These are phyloP conservation scores for Apamea epomidion DNA, from an alignment of 2,888 invertebrate genomes.

Conservation along the genomic window DNA sequence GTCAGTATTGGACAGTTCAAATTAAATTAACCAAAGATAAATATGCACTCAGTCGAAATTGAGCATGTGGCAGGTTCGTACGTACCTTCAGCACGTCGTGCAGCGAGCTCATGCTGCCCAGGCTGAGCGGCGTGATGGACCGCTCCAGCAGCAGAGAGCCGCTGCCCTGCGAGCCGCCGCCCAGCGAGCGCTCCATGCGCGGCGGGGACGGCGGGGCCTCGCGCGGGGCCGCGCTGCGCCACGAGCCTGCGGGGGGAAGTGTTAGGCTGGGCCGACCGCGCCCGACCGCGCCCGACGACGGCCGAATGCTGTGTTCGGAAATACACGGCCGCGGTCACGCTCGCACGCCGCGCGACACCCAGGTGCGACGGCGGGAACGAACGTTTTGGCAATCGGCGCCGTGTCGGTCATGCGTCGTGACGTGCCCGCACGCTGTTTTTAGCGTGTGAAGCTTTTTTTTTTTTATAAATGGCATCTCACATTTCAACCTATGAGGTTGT, in stretches of 20 bases:
- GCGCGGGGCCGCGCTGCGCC: slow-evolving; percentile 77
- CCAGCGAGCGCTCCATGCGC: slow-evolving; percentile 87
- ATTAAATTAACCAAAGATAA: not conserved
- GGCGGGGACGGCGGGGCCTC: slow-evolving; percentile 82
- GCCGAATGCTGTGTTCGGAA: not conserved
- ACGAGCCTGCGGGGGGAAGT: slow-evolving; percentile 75
- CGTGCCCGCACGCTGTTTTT: not conserved
- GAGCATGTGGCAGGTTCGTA: not conserved
- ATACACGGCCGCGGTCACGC: not conserved
- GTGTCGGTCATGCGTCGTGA: not conserved
- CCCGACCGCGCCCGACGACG: not conserved
- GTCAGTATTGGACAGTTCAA: slow-evolving; percentile 1
- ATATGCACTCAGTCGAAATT: not conserved
- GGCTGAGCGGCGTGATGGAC: slow-evolving; percentile 92
- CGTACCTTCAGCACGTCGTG: slow-evolving; percentile 93
- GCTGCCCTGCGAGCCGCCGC: slow-evolving; percentile 94
- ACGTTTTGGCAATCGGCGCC: not conserved
- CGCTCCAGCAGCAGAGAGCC: slow-evolving; percentile 92
- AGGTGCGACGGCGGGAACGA: too few species aligned
- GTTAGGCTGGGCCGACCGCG: too few species aligned
- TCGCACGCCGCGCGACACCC: too few species aligned
- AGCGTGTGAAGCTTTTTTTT: not conserved
- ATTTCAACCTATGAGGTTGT: too few species aligned
- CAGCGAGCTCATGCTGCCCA: slow-evolving; percentile 94
- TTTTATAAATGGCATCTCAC: too few species aligned